Base-by-base conservation (phyloP, 2,797 vertebrate species). In the Manis javanica region DNA sequence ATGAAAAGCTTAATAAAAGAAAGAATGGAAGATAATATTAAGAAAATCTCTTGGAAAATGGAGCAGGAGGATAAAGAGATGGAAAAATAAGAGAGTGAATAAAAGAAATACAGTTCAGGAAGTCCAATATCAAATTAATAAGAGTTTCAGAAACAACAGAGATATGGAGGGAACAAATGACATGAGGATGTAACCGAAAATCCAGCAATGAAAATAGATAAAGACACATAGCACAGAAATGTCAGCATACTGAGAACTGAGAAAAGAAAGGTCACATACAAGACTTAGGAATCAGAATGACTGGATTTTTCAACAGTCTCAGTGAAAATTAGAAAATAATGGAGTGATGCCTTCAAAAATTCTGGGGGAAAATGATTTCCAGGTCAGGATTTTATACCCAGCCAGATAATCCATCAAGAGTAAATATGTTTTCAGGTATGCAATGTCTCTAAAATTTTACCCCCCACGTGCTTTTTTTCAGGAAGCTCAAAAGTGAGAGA, bases 361-460 rank as follows among this genome's bases (percentile, higher is more conserved):
- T 42, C 42, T 79, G 29, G 23, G 87, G 42, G n/a, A 34, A 57
- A n/a, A 29, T 64, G 51, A 51, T 7, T 42, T 39, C 29, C 23
- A n/a, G 12, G 10, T 29, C n/a, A 64, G 86, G 81, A 82, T 78
- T 88, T 55, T 82, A 55, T 85, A 95, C 55, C 91, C 78, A 77
- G 55, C 61, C 42, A 63, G 78, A 85, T 42, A 78, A 23, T n/a
- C 53, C 46, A 81, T 19, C 29, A 16, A 46, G 29, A 59, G 42
- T 15, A 68, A 59, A 77, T 53, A n/a, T 29, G 46, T 72, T 75
- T 71, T 51, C 61, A 72, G 46, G 26, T 72, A 34, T 49, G 4
- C 61, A 7, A 1, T n/a, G 11, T 75, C 39, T 92, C 66, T 39
- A 75, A n/a, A 90, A 63, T 63, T n/a, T 75, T 39, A 26, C 9